These are phyloP conservation scores for Penelope pileata DNA, from an alignment of 2,113 vertebrate species.

Conservation along the genomic window DNA sequence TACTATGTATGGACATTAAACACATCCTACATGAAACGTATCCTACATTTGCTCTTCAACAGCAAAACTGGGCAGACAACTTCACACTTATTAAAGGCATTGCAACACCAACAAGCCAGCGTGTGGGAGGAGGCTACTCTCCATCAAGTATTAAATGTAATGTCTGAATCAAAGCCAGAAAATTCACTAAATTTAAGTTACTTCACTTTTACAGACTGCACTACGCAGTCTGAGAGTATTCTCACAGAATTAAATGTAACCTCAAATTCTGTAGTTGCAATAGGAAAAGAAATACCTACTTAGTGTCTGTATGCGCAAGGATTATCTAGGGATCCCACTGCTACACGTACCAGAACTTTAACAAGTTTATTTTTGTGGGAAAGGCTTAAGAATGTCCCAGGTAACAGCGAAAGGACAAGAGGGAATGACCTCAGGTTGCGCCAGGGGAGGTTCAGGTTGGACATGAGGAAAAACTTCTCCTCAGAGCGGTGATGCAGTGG, in stretches of 20 bases:
- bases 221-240: not conserved
- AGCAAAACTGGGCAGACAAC: not conserved
- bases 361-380: not conserved
- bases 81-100: not conserved
- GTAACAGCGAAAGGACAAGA: too few species aligned
- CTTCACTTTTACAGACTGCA: not conserved
- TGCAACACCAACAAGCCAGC: not conserved
- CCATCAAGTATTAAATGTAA: not conserved
- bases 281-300: too few species aligned
- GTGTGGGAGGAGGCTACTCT: not conserved
- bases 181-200: not conserved
- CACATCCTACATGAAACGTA: not conserved
- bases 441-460: too few species aligned
- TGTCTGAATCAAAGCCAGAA: not conserved
- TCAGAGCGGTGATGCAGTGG: too few species aligned
- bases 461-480: too few species aligned
- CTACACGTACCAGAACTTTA: not conserved
- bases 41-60: not conserved
- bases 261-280: not conserved
- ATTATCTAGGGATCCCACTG: not conserved
- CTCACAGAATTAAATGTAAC: not conserved
- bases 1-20: not conserved
- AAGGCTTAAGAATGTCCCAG: not conserved
- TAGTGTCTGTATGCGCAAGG: accelerated
- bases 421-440: too few species aligned